Percentiles rank a stretch among this genome's conserved stretches.
Evolutionary conservation across 1,140 invertebrate genomes (phyloP).

Genomic region (Psilanteris sp.): DNA sequence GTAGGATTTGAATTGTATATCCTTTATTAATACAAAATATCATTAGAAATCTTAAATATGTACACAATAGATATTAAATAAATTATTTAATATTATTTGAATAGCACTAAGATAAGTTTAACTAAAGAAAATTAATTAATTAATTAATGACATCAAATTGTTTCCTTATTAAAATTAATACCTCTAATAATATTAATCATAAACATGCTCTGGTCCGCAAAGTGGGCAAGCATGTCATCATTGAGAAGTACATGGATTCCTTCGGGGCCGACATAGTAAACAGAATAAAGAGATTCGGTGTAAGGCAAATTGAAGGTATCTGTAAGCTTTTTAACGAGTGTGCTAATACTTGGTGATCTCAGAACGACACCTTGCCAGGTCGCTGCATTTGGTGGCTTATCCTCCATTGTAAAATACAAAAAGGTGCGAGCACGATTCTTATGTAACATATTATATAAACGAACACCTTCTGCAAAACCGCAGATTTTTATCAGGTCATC

Average conservation of each 20-base stretch:
- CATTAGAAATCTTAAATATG: too few species aligned
- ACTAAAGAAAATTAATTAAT: not conserved
- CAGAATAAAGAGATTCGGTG: conserved; percentile 81
- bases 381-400: conserved; percentile 71
- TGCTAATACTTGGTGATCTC: conserved; percentile 83
- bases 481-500: conserved; percentile 54
- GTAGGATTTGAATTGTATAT: too few species aligned
- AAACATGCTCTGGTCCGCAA: conserved; percentile 85
- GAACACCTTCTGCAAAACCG: conserved; percentile 36
- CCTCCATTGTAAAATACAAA: conserved; percentile 87
- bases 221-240: conserved; percentile 85
- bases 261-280: conserved; percentile 87
- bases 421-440: conserved; percentile 63
- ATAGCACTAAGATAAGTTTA: too few species aligned
- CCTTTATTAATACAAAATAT: too few species aligned
- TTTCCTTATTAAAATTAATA: conserved; percentile 19
- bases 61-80: too few species aligned
- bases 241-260: conserved; percentile 88
- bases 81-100: too few species aligned
- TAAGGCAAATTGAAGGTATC: conserved; percentile 81
- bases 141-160: not conserved
- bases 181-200: conserved; percentile 81
- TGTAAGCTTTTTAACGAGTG: conserved; percentile 85
- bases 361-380: conserved; percentile 91
- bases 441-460: conserved; percentile 41